Evolutionary conservation across 1,140 invertebrate species (phyloP), one percentile per base, ranked within the genome.

Genomic region (Subanguina moxae): DNA sequence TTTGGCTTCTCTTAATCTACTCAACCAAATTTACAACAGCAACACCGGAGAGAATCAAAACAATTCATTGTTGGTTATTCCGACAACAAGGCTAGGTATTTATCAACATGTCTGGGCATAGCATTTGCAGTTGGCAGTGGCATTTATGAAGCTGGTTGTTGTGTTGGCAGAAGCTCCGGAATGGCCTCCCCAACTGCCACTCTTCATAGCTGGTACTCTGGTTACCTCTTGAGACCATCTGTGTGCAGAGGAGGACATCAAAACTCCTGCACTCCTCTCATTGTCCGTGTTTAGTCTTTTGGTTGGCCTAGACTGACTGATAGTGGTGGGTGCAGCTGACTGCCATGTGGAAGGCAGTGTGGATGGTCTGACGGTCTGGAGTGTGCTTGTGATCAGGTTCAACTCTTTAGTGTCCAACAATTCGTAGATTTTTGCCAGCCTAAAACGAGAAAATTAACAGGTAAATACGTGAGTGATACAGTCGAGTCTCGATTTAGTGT

Each of bases 151-250:
- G 15, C n/a, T 46, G 15, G 45, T n/a, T 0, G 64, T 21, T 23
- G 64, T 68, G 21, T 62, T 21, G n/a, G 45, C 67, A 52, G 68
- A 62, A 21, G 70, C 67, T 17, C 75, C 69, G 32, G 81, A 74
- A 56, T 80, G 70, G n/a, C 78, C 78, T 56, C 78, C 80, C 78
- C 78, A 80, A 19, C 67, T 71, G 23, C 78, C 78, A 48, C 75
- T 79, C 68, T 80, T 80, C 19, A 75, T 68, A 8, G 78, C 66
- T n/a, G 78, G 76, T 25, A n/a, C 48, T 25, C 48, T 19, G 23
- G 17, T 52, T 19, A 52, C 48, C 23, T 52, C 3, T 15, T 52
- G 48, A 19, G 48, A 52, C 48, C 48, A 52, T 19, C 48, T 19
- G 48, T 52, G n/a, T 45, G 58, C 1, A 19, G 58, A 61, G 38